These are phyloP conservation scores for Drosophila azteca DNA, from an alignment of 1,140 invertebrate genomes.

Conservation along the genomic window DNA sequence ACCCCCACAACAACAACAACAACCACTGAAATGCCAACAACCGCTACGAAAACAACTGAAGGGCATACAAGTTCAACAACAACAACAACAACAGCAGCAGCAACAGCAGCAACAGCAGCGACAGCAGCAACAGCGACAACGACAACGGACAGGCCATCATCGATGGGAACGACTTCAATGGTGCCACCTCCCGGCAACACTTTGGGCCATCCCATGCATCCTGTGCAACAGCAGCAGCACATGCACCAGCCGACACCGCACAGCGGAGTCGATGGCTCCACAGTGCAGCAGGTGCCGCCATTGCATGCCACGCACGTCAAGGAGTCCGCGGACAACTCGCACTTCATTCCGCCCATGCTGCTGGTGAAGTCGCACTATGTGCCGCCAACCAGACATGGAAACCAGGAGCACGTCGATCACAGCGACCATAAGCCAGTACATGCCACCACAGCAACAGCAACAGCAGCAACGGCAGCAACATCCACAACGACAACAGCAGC, in stretches of 20 bases:
- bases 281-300: slow-evolving; percentile 4
- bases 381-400: slow-evolving; percentile 64
- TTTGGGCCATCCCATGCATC: slow-evolving; percentile 31
- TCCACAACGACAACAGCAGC: slow-evolving; percentile 3
- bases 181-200: background rate
- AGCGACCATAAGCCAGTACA: slow-evolving; percentile 25
- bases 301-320: slow-evolving; percentile 57
- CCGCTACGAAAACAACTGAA: slow-evolving; percentile 1
- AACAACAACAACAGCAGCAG: background rate
- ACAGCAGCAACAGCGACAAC: slow-evolving; percentile 4
- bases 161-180: too few relatives aligned
- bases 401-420: slow-evolving; percentile 51
- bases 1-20: background rate
- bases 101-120: slow-evolving; percentile 2
- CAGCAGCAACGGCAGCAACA: slow-evolving; percentile 14
- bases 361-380: slow-evolving; percentile 82
- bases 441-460: slow-evolving; percentile 15
- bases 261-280: background rate
- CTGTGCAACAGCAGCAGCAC: slow-evolving; percentile 27
- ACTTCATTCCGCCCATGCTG: slow-evolving; percentile 83
- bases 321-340: slow-evolving; percentile 75
- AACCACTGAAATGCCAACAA: slow-evolving; percentile 6
- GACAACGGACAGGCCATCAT: background rate
- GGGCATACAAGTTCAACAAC: slow-evolving; percentile 11
- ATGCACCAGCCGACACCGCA: slow-evolving; percentile 18